Conservation (phyloP, 2,113 vertebrate genomes). For the Alectura lathami region DNA sequence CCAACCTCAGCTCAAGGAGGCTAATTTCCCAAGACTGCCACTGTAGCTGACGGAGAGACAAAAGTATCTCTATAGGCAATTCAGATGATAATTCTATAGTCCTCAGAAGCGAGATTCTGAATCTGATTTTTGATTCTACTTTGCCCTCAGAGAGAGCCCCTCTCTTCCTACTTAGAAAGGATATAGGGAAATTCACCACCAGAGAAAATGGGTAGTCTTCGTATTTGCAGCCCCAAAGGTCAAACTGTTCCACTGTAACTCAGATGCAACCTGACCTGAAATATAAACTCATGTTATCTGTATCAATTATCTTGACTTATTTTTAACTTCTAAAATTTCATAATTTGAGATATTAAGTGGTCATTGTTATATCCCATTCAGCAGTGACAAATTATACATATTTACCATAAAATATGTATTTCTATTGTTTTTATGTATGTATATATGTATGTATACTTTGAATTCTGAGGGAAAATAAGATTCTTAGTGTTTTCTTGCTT, state of each 20-base stretch:
- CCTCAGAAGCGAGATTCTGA: not conserved
- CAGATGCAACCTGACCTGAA: not conserved
- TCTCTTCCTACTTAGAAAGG: not conserved
- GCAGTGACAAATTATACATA: not conserved
- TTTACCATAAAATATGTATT: not conserved
- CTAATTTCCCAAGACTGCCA: not conserved
- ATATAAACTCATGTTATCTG: not conserved
- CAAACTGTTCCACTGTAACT: not conserved
- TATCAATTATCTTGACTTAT: not conserved
- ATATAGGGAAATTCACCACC: not conserved
- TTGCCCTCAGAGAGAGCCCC: not conserved
- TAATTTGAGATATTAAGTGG: not conserved
- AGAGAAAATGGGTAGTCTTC: not conserved
- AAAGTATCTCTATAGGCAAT: not conserved
- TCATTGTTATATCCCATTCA: not conserved
- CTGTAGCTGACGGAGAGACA: not conserved
- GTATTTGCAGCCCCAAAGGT: not conserved
- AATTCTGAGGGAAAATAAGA: rapidly evolving
- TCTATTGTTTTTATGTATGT: not conserved
- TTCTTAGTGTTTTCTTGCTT: not conserved
- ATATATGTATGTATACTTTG: not conserved
- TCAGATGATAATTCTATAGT: not conserved
- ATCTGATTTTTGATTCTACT: not conserved
- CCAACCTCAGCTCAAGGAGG: not conserved
- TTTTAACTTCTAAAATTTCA: not conserved